phyloP scores from a whole-genome alignment of 2,888 invertebrate genomes.

The Parelbella ahira region DNA sequence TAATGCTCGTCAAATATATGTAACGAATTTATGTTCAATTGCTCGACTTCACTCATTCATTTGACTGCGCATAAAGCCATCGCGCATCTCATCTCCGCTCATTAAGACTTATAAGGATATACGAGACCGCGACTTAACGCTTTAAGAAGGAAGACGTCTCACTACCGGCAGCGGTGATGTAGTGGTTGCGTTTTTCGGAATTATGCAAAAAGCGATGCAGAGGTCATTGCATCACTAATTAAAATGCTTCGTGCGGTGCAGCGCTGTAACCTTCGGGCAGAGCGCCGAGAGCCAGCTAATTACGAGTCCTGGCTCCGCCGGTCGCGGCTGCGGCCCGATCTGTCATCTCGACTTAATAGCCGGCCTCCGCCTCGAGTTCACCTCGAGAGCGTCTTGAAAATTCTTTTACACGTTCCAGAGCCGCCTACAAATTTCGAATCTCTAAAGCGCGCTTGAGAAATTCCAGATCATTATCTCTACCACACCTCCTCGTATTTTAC shows the following conservation, averaged over 20 bases:
- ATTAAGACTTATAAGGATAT: conserved; percentile 18
- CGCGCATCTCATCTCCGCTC: conserved; percentile 8
- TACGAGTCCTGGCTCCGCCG: conserved; percentile 16
- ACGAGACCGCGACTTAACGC: conserved; percentile 8
- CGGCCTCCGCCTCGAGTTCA: conserved; percentile 5
- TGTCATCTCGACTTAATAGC: conserved; percentile 18
- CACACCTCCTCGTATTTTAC: conserved; percentile 9
- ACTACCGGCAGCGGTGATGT: conserved; percentile 14
- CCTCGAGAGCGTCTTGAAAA: conserved; percentile 15
- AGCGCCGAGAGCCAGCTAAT: conserved; percentile 25
- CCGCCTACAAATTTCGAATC: conserved; percentile 6
- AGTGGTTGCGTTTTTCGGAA: conserved; percentile 9
- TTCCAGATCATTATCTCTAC: conserved; percentile 17
- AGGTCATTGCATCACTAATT: conserved; percentile 66
- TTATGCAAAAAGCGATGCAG: conserved; percentile 30
- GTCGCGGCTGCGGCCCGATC: conserved; percentile 5
- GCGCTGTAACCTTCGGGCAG: conserved; percentile 42
- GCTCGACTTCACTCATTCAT: conserved; percentile 7
- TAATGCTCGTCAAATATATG: not conserved
- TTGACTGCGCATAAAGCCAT: conserved; percentile 3
- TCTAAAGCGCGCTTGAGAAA: conserved; percentile 1
- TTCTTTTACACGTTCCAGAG: conserved; percentile 9
- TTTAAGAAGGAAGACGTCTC: conserved; percentile 14
- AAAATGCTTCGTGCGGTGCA: conserved; percentile 45
- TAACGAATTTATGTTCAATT: conserved; percentile 4